Base-by-base conservation (phyloP, 2,113 vertebrate genomes). In the Coryphaenoides rupestris region DNA sequence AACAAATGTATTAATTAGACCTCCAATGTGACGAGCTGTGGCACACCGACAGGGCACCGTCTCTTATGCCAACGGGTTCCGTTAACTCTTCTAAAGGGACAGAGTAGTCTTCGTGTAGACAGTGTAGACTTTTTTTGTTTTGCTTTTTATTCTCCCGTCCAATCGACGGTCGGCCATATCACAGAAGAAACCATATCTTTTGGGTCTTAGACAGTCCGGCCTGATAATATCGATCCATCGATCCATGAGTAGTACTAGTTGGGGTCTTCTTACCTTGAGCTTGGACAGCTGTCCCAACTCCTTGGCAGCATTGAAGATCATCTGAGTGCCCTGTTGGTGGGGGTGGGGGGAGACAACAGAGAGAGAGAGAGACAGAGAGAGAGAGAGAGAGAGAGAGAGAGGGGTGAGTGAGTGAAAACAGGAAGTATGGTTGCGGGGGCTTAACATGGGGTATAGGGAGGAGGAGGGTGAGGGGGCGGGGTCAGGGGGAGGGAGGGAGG, bases 241-340 rank as follows among this genome's bases (percentile, higher is more conserved):
- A n/a, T n/a, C n/a, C n/a, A n/a, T n/a, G n/a, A n/a, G n/a, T n/a
- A 26, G 13, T 3, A 19, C 58, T 17, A 21, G 55, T 23, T 24
- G 1, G n/a, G 9, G 19, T 21, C 6, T 76, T 21, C 6, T 76
- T 89, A 96, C 94, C 96, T 98, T 97, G 53, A 97, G 92, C 70
- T 99, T 98, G 54, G 96, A 98, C 26, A 99, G 93, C 70, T 98
- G 97, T 10, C 97, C 97, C 84, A 98, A 76, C 68, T 99, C 96
- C 80, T 99, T 98, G 70, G 96, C 97, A 0, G 96, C 96, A 0
- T 95, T 98, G 82, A 99, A 97, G 80, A 99, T 99, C 89, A 99
- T 95, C 89, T 98, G 95, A 0, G 95, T 98, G 66, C 96, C 96
- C 95, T 98, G 89, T 6, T 5, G 75, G 24, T 65, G 81, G 33